Evolutionary conservation across 2,113 vertebrate genomes (phyloP).

Genomic region (Odocoileus virginianus): DNA sequence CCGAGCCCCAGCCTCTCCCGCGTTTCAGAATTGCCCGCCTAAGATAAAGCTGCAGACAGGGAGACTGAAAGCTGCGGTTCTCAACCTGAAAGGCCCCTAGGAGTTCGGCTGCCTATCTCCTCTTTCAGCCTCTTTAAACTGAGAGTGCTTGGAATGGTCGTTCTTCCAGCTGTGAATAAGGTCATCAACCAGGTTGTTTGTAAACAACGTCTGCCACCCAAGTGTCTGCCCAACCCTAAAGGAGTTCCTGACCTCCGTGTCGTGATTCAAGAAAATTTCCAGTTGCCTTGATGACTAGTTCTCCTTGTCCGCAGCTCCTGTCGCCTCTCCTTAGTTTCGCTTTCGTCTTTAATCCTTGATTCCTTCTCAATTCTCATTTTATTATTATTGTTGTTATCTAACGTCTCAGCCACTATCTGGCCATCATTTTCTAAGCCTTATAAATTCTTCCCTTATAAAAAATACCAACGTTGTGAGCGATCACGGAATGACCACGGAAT

Average conservation of each 20-base stretch:
- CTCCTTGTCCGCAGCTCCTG: not conserved
- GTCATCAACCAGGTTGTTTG: not conserved
- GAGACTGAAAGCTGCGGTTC: not conserved
- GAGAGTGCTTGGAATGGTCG: not conserved
- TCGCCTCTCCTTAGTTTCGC: not conserved
- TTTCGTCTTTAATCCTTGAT: not conserved
- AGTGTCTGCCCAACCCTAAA: conserved; percentile 5
- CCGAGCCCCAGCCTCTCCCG: not conserved
- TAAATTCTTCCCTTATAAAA: not conserved
- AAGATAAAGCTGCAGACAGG: not conserved
- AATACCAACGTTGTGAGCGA: not conserved
- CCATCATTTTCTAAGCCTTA: not conserved
- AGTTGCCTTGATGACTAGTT: not conserved
- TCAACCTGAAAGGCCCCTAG: not conserved
- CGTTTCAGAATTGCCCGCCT: not conserved
- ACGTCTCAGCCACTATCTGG: not conserved
- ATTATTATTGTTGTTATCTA: not conserved
- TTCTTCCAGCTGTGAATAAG: not conserved
- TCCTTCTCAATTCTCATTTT: not conserved
- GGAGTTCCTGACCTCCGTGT: not conserved
- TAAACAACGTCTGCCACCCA: not conserved
- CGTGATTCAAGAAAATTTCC: not conserved
- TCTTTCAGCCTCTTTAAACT: too few species aligned
- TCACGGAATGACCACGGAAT: not conserved
- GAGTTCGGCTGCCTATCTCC: not conserved